Percentiles rank a stretch among this genome's conserved stretches.
Conservation (phyloP, 2,113 vertebrate genomes). For the Canis aureus region DNA sequence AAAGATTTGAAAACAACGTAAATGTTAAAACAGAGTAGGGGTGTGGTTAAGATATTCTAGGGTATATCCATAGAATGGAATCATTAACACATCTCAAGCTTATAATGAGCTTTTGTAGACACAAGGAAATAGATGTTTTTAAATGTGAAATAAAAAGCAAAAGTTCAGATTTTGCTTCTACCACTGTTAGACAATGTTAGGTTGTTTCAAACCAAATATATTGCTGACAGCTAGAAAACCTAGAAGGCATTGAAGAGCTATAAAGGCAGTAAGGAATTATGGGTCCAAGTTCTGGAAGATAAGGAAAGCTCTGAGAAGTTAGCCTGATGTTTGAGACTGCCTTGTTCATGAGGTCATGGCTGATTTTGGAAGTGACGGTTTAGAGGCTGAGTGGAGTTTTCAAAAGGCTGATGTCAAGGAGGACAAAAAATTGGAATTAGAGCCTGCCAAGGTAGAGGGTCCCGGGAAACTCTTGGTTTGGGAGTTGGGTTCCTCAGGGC, state of each 20-base stretch:
- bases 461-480: neutral
- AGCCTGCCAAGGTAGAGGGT: neutral
- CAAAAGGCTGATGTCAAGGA: neutral
- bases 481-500: neutral
- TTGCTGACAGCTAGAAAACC: neutral
- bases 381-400: neutral
- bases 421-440: neutral
- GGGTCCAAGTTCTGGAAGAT: slow-evolving; percentile 1
- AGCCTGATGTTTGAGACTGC: neutral
- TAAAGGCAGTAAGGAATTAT: neutral
- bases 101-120: slow-evolving; percentile 36
- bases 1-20: slow-evolving; percentile 50
- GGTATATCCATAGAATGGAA: neutral
- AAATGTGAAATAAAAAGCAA: slow-evolving; percentile 1
- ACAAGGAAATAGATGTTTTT: neutral
- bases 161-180: neutral
- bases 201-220: slow-evolving; percentile 31
- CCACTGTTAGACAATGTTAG: neutral
- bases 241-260: neutral
- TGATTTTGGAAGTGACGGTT: neutral
- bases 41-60: neutral
- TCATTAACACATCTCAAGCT: slow-evolving; percentile 21
- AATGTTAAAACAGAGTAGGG: slow-evolving; percentile 4
- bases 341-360: neutral
- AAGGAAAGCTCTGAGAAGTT: neutral